These are phyloP conservation scores for Odontocolon sp. DNA, from an alignment of 2,888 invertebrate genomes.

Conservation along the genomic window DNA sequence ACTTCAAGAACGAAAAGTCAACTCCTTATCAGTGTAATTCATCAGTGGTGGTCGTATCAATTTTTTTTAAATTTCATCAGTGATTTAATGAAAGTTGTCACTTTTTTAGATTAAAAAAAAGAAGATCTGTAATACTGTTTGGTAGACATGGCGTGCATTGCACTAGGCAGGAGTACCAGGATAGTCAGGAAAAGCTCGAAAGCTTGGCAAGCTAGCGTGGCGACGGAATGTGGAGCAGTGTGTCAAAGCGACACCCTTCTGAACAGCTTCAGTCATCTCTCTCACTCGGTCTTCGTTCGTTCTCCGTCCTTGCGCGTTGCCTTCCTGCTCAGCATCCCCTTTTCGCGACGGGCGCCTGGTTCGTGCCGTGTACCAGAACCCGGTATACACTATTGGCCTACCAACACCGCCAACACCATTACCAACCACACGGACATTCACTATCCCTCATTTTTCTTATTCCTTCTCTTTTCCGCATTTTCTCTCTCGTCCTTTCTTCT, in stretches of 20 bases:
- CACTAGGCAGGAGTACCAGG: background rate
- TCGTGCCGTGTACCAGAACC: constrained; percentile 13
- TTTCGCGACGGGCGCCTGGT: constrained; percentile 47
- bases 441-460: constrained; percentile 44
- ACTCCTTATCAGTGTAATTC: too few species aligned
- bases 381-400: constrained; percentile 36
- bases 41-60: too few species aligned
- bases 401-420: constrained; percentile 33
- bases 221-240: constrained; percentile 77
- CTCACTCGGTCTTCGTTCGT: constrained; percentile 23
- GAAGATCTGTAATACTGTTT: too few species aligned
- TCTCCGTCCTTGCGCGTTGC: background rate
- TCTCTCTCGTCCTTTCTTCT: constrained; percentile 32
- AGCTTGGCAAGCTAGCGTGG: constrained; percentile 17
- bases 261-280: constrained; percentile 49
- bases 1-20: too few species aligned
- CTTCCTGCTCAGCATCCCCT: constrained; percentile 43
- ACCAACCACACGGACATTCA: constrained; percentile 23
- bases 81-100: too few species aligned
- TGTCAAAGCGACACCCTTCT: constrained; percentile 76
- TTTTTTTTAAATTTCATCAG: too few species aligned
- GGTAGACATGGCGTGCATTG: too few species aligned
- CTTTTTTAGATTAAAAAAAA: too few species aligned
- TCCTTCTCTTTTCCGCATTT: constrained; percentile 37
- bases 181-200: background rate